Evolutionary conservation across 2,888 invertebrate species (phyloP).

Genomic region (Mesorhabditis sp.): DNA sequence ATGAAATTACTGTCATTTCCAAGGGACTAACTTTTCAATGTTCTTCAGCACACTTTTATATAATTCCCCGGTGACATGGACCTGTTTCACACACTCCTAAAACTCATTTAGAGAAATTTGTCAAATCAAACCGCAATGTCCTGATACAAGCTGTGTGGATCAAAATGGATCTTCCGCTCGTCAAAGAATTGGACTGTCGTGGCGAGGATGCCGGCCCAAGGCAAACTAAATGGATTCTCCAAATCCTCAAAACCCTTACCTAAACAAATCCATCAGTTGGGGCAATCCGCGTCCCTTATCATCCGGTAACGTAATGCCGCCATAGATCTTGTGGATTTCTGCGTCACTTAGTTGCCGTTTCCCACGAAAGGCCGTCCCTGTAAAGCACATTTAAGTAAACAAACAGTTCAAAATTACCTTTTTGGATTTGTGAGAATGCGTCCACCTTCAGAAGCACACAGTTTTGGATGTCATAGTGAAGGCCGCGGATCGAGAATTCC

Average conservation of each 20-base stretch:
- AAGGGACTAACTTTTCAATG: conserved; percentile 8
- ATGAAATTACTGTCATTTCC: too few relatives aligned
- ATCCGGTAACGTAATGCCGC: conserved; percentile 57
- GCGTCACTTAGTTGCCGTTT: conserved; percentile 21
- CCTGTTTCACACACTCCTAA: conserved; percentile 22
- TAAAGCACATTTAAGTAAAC: neutral
- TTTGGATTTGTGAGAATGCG: conserved; percentile 91
- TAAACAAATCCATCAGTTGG: conserved; percentile 79
- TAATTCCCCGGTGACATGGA: conserved; percentile 44
- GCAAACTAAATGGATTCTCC: conserved; percentile 74
- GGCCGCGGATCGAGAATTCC: conserved; percentile 88
- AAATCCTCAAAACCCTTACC: too few relatives aligned
- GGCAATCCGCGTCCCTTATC: conserved; percentile 66
- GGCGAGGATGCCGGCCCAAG: conserved; percentile 74
- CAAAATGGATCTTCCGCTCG: conserved; percentile 81
- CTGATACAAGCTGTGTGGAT: conserved; percentile 89
- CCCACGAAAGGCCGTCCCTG: conserved; percentile 35
- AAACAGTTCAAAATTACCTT: conserved; percentile 65
- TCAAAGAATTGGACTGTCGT: conserved; percentile 90
- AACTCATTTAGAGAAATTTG: neutral
- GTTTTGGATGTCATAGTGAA: conserved; percentile 96
- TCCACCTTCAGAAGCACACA: conserved; percentile 88
- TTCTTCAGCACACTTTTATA: conserved; percentile 33
- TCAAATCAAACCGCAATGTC: conserved; percentile 75
- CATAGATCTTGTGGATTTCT: conserved; percentile 68